Base-by-base conservation (phyloP, 2,113 vertebrate species). In the Chelonoidis abingdonii region DNA sequence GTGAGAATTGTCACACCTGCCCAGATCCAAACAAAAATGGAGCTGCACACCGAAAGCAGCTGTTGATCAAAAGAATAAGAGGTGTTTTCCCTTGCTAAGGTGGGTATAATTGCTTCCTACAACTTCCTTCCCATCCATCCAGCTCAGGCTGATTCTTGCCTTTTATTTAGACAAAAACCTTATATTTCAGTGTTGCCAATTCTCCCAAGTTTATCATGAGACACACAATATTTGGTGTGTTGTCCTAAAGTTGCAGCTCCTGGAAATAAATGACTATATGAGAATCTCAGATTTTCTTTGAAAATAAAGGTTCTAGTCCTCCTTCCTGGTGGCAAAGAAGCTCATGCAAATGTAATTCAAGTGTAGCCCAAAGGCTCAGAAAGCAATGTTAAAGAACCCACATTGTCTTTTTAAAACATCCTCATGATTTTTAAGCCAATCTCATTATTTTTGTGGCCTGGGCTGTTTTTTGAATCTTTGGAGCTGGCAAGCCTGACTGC, bases 91-190 rank as follows among this genome's bases (percentile, higher is more conserved):
- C 50, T 38, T 72, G 6, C n/a, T 25, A 7, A 49, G 2, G 1
- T 80, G 12, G 5, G 5, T 7, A 59, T 52, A 57, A 11, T 57
- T 57, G 24, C 56, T 25, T 57, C 4, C 22, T 27, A 57, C 25
- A 57, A 57, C 24, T 24, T 57, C 56, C 25, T 57, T 24, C 56
- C 25, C 56, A 57, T 25, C 25, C 56, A 57, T 25, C 56, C 56
- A 57, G 56, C 24, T 65, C 54, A 90, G 3, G 10, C 19, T 47
- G 5, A 9, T 62, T 84, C 4, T 50, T 44, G 1, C 17, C 29
- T 35, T 17, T 27, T 22, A 44, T 8, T 0, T 0, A 2, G 10
- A 50, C 44, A 52, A 80, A 76, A 8, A 0, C 38, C 1, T 47
- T 86, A 44, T 1, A 24, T 80, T 94, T 62, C 2, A 1, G 8